Base-by-base conservation (phyloP, 1,140 invertebrate species). In the Drosophila mauritiana region DNA sequence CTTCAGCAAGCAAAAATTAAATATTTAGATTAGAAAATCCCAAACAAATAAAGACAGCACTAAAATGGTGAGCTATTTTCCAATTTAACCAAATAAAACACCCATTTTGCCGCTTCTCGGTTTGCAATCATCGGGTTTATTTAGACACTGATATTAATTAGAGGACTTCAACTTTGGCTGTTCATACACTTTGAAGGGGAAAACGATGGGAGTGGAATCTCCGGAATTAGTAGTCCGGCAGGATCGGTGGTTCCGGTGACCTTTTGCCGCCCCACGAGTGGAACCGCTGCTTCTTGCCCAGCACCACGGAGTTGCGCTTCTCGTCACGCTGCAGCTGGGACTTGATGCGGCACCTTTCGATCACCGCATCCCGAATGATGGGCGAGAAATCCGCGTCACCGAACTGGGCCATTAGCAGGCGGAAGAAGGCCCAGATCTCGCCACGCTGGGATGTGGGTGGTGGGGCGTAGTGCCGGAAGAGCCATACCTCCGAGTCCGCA, bases 221-320 rank as follows among this genome's bases (percentile, higher is more conserved):
- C 8, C 1, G 37, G 37, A 39, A 4, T 42, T 86, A 86, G 22
- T 79, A 86, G 27, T 51, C 73, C 40, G 46, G 62, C 34, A 40
- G 52, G 22, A 81, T 40, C 37, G 69, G 42, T 6, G 53, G 64
- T 11, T 77, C 76, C 43, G 67, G 64, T 0, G 90, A 74, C n/a
- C 91, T 57, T 53, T 93, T 93, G 48, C 92, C 91, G 31, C 86
- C 90, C 91, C 92, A 93, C 6, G 92, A 92, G 54, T 92, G 91
- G 67, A 93, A 93, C 11, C 84, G 78, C 42, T 89, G 82, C 58
- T 91, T 92, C 63, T 92, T 92, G 48, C 91, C 91, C n/a, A 92
- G 59, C 4, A 92, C 85, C 42, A 92, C 85, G 1, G 85, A 77
- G 40, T 92, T 91, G 13, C 91, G 88, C 59, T 92, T 92, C 36